Percentiles rank a stretch among this genome's conserved stretches.
phyloP scores from a whole-genome alignment of 2,888 invertebrate species.

The Rhingia campestris region DNA sequence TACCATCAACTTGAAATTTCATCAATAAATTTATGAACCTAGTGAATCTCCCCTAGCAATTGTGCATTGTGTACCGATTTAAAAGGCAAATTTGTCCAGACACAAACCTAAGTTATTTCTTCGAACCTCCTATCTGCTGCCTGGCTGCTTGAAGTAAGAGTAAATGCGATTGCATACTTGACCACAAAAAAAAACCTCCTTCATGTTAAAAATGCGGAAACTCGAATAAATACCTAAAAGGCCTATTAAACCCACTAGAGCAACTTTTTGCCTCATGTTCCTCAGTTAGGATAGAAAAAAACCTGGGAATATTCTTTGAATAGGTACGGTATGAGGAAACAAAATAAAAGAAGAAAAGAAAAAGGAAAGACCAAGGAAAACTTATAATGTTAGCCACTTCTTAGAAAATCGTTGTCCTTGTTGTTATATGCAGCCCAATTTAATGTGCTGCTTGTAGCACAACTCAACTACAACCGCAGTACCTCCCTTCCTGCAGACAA shows the following conservation, averaged over 20 bases:
- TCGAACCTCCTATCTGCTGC: background rate
- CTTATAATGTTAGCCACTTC: slow-evolving; percentile 56
- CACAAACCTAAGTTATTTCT: too few relatives aligned
- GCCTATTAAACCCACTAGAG: slow-evolving; percentile 45
- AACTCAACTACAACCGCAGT: slow-evolving; percentile 28
- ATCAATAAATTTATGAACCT: too few relatives aligned
- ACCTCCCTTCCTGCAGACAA: slow-evolving; percentile 38
- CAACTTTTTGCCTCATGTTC: slow-evolving; percentile 20
- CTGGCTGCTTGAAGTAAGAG: slow-evolving; percentile 4
- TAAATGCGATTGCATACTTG: slow-evolving; percentile 49
- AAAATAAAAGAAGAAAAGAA: slow-evolving; percentile 3
- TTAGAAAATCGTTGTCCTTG: slow-evolving; percentile 43
- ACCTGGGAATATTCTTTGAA: too few relatives aligned
- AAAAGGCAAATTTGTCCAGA: too few relatives aligned
- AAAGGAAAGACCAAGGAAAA: slow-evolving; percentile 22
- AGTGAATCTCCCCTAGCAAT: too few relatives aligned
- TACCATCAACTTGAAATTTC: too few relatives aligned
- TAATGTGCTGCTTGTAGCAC: slow-evolving; percentile 24
- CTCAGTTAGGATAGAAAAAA: background rate
- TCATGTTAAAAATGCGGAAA: slow-evolving; percentile 49
- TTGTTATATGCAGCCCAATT: slow-evolving; percentile 33
- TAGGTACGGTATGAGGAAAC: background rate
- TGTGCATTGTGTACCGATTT: too few relatives aligned
- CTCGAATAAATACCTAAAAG: slow-evolving; percentile 38
- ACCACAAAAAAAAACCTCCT: background rate